These are phyloP conservation scores for Rhinella marina DNA, from an alignment of 2,797 vertebrate genomes.

Conservation along the genomic window DNA sequence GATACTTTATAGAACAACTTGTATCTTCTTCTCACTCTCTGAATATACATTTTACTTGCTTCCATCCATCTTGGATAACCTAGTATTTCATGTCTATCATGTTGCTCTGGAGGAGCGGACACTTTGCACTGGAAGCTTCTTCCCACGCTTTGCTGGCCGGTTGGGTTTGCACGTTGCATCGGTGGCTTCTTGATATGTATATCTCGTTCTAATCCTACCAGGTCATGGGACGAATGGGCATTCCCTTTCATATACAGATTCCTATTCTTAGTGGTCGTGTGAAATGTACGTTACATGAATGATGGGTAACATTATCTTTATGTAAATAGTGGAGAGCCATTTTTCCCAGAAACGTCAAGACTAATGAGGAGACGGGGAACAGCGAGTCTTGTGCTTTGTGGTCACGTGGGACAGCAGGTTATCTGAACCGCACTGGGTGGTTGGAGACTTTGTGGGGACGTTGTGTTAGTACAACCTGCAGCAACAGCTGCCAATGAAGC, in stretches of 20 bases:
- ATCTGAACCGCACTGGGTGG: background rate
- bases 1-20: background rate
- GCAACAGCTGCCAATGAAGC: too few relatives aligned
- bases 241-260: background rate
- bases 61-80: background rate
- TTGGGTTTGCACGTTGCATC: background rate
- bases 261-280: background rate
- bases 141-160: constrained; percentile 10
- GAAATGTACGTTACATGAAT: background rate
- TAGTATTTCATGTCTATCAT: background rate
- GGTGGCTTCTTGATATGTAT: background rate
- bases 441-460: too few relatives aligned
- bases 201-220: background rate
- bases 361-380: background rate
- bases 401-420: background rate
- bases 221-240: background rate
- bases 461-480: too few relatives aligned
- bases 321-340: constrained; percentile 21
- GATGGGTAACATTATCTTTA: constrained; percentile 23
- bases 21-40: background rate
- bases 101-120: background rate
- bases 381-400: background rate
- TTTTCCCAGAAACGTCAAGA: background rate
- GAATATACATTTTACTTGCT: background rate
- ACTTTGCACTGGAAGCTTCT: background rate